Conservation (phyloP, 2,113 vertebrate species). For the Grantiella picta region DNA sequence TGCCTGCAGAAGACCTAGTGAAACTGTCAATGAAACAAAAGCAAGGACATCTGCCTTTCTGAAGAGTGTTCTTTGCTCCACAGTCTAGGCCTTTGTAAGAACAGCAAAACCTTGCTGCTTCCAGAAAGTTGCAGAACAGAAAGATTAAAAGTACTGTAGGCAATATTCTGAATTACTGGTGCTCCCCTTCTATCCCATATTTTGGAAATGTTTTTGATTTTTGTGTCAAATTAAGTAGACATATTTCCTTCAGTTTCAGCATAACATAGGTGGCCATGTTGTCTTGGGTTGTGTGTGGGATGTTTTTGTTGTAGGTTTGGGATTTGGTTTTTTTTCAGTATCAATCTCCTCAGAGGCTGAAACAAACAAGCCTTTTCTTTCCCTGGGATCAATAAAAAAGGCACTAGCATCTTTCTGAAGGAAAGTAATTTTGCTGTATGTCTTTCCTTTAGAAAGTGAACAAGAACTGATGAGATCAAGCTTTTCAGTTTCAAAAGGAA, state of each 20-base stretch:
- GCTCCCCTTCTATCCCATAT: background rate
- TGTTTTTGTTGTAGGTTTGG: background rate
- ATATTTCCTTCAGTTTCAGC: background rate
- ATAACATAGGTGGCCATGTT: background rate
- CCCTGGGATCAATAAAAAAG: background rate
- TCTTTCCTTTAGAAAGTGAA: background rate
- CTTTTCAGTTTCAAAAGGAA: background rate
- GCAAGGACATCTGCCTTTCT: background rate
- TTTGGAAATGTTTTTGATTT: background rate
- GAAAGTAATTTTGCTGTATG: background rate
- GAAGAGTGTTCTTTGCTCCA: background rate
- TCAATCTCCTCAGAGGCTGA: background rate
- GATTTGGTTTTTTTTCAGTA: background rate
- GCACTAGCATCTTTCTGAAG: background rate
- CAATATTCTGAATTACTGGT: background rate
- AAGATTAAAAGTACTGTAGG: background rate
- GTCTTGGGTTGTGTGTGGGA: background rate
- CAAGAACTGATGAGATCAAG: background rate
- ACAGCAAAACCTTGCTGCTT: background rate
- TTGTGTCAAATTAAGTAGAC: background rate
- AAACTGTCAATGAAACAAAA: background rate
- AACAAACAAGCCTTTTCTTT: background rate
- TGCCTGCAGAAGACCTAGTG: background rate
- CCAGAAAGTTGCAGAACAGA: background rate
- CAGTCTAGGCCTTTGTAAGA: background rate